Base-by-base conservation (phyloP, 2,113 vertebrate species). In the Cairina moschata region DNA sequence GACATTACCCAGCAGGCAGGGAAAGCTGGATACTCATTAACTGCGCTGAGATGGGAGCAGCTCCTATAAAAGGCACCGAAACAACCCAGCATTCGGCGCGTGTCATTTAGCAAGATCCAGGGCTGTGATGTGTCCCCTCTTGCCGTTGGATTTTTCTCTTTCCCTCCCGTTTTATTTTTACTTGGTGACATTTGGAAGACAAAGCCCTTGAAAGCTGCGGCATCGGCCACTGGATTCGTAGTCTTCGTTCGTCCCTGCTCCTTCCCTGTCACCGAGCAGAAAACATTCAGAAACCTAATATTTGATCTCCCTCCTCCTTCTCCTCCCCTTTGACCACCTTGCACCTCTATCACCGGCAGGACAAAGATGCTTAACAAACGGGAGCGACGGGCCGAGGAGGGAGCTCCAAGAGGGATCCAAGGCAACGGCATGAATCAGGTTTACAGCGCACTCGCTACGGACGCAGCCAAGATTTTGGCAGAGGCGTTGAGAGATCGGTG, bases 61-160 rank as follows among this genome's bases (percentile, higher is more conserved):
- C 90, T 95, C 96, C 97, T 93, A 80, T 91, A 97, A 97, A 96
- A 97, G 96, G 96, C 69, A 96, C 88, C 86, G 87, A 90, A 97
- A 63, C 91, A 77, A 75, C 94, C 94, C 46, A 83, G 50, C 94
- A 69, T 83, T 96, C 22, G 59, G 75, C 50, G 93, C 26, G 59
- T 95, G 95, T 94, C 97, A 94, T 95, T 97, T 91, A 91, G 92
- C n/a, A 63, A 89, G 71, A 79, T 86, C 62, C 69, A 8, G 91
- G 75, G 77, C 93, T 96, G 77, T 84, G 90, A 97, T 96, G 88
- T 68, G 96, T 87, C 85, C 95, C 93, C 93, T 93, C 74, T 95
- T 15, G 15, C 94, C 90, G 68, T 55, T 84, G 81, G 76, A 78
- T 84, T 90, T 68, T 59, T 77, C 91, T 66, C 40, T 75, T 71